These are phyloP conservation scores for Pipistrellus nathusii DNA, from an alignment of 2,797 vertebrate genomes.

Conservation along the genomic window DNA sequence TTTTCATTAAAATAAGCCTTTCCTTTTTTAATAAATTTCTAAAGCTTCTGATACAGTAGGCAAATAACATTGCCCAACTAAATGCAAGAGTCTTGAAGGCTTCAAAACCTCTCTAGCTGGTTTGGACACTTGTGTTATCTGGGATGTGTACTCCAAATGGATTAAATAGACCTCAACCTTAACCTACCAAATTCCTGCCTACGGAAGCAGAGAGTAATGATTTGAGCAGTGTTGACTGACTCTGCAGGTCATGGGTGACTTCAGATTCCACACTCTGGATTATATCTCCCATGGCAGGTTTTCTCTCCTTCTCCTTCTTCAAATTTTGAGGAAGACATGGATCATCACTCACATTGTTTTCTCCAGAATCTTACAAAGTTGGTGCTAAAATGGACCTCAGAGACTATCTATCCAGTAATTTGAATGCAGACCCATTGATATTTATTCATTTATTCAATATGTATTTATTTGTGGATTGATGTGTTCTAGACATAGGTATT, in stretches of 20 bases:
- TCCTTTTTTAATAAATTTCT: constrained; percentile 22
- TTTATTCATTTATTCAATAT: not conserved
- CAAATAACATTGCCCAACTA: not conserved
- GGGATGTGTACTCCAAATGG: not conserved
- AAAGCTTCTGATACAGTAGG: not conserved
- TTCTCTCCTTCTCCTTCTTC: not conserved
- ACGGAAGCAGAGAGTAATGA: not conserved
- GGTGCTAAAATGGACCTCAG: not conserved
- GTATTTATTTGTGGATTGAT: not conserved
- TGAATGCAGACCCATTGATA: not conserved
- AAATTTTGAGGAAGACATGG: not conserved
- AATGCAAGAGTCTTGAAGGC: not conserved
- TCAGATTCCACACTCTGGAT: not conserved
- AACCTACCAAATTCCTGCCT: not conserved
- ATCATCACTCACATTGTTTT: not conserved
- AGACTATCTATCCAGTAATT: not conserved
- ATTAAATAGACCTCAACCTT: not conserved
- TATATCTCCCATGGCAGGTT: not conserved
- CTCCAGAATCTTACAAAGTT: constrained; percentile 1
- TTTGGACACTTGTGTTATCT: not conserved
- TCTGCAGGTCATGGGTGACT: not conserved
- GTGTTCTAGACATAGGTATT: not conserved
- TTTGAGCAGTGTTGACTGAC: not conserved
- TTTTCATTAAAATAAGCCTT: constrained; percentile 48
- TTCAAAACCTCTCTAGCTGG: not conserved